These are phyloP conservation scores for Alauda arvensis DNA, from an alignment of 2,797 vertebrate genomes.

Conservation along the genomic window DNA sequence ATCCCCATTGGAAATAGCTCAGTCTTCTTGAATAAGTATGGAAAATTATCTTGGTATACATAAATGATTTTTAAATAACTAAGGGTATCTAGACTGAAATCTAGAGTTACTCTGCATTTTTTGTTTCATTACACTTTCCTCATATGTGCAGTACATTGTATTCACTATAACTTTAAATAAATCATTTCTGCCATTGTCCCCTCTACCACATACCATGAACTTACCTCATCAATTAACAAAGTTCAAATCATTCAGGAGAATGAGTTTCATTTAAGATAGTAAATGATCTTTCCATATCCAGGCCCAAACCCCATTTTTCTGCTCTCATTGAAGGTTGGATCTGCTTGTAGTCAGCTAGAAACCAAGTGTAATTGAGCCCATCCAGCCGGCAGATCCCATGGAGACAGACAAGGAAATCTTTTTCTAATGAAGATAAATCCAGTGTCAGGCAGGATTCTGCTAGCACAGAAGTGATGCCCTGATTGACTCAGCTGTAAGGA, in stretches of 20 bases:
- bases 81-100: background rate
- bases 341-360: background rate
- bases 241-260: background rate
- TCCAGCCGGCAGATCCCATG: background rate
- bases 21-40: background rate
- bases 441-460: background rate
- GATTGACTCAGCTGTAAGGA: background rate
- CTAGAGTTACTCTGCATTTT: background rate
- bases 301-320: background rate
- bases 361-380: background rate
- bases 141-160: no score
- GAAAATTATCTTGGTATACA: background rate
- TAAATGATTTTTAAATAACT: background rate
- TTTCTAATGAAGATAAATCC: conserved; percentile 10
- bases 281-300: background rate
- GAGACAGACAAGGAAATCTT: background rate
- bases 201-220: background rate
- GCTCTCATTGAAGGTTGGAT: background rate
- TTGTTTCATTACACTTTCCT: background rate
- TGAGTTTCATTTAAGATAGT: background rate
- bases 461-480: background rate
- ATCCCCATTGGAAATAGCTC: background rate
- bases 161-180: background rate
- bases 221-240: background rate
- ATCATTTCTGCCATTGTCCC: background rate